Evolutionary conservation across 1,140 invertebrate species (phyloP).

Genomic region (Protaetia brevitarsis): DNA sequence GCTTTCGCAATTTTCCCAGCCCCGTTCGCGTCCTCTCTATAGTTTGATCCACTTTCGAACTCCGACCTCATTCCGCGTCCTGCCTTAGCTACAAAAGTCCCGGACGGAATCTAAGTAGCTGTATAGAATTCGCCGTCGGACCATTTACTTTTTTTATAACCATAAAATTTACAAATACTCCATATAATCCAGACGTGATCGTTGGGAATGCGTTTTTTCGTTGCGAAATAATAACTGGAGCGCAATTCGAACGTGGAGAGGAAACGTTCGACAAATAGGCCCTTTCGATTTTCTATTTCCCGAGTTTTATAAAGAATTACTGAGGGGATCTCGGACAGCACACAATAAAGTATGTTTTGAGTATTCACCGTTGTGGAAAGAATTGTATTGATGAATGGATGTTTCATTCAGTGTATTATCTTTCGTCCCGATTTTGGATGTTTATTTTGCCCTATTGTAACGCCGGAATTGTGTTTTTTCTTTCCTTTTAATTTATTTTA

Average conservation of each 20-base stretch:
- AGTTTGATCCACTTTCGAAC: not conserved
- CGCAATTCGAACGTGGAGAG: not conserved
- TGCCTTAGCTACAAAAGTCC: slow-evolving; percentile 13
- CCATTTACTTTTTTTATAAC: slow-evolving; percentile 31
- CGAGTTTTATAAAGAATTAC: too few species aligned
- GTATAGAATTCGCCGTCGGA: slow-evolving; percentile 22
- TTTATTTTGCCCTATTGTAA: too few species aligned
- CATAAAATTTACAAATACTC: slow-evolving; percentile 33
- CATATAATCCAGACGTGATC: slow-evolving; percentile 32
- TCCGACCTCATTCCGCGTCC: slow-evolving; percentile 21
- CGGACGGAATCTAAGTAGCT: slow-evolving; percentile 28
- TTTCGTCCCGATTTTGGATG: too few species aligned
- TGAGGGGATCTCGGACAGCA: too few species aligned
- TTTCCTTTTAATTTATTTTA: too few species aligned
- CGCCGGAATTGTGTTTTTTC: too few species aligned
- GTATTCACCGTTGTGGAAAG: too few species aligned
- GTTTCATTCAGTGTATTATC: too few species aligned
- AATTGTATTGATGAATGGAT: too few species aligned
- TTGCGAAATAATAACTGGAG: not conserved
- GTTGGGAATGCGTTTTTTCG: slow-evolving; percentile 2
- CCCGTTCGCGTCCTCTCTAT: not conserved
- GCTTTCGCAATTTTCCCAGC: not conserved
- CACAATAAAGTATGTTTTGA: too few species aligned
- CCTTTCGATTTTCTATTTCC: too few species aligned
- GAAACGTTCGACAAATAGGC: too few species aligned